Evolutionary conservation across 2,888 invertebrate genomes (phyloP).

Genomic region (Caenorhabditis auriculariae): DNA sequence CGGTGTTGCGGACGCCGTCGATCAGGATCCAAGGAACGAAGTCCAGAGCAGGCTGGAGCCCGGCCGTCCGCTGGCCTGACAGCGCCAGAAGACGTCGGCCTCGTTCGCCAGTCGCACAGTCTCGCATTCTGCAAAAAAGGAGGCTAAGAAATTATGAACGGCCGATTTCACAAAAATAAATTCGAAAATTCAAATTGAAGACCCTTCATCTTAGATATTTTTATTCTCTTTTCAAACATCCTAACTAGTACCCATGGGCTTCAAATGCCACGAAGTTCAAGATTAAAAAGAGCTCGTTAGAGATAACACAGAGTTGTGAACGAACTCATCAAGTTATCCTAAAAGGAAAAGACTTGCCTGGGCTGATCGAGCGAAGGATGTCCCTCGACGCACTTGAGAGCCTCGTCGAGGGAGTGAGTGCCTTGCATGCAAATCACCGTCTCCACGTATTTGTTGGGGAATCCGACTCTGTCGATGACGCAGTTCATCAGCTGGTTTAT

Average conservation of each 20-base stretch:
- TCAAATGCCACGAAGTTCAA: no score
- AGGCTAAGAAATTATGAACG: no score
- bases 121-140: constrained; percentile 45
- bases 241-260: no score
- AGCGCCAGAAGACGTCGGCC: constrained; percentile 57
- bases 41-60: constrained; percentile 42
- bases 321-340: background rate
- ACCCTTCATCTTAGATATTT: no score
- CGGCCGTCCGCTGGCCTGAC: constrained; percentile 47
- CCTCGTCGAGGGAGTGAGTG: constrained; percentile 33
- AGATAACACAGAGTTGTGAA: no score
- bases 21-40: constrained; percentile 63
- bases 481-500: constrained; percentile 62
- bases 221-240: no score
- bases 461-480: constrained; percentile 53
- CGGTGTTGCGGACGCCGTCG: constrained; percentile 52
- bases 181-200: no score
- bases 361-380: constrained; percentile 6
- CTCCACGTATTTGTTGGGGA: constrained; percentile 49
- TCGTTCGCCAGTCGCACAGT: constrained; percentile 47
- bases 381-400: constrained; percentile 44
- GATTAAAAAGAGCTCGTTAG: no score
- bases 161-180: no score
- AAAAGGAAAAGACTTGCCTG: constrained; percentile 5
- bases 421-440: constrained; percentile 50